phyloP scores from a whole-genome alignment of 2,797 vertebrate species.

The Tragopan temminckii region DNA sequence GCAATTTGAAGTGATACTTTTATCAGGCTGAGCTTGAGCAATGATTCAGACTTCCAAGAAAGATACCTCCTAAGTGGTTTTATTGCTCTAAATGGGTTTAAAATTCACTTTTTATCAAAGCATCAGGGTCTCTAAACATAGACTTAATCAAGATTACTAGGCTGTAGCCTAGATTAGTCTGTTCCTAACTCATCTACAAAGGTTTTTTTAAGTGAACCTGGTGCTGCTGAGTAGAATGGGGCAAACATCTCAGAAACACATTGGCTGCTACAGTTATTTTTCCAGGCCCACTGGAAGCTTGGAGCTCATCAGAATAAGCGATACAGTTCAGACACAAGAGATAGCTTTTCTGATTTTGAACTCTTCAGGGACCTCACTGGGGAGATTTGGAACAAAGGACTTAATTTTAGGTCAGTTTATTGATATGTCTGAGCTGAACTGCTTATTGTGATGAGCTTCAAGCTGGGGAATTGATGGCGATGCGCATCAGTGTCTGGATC shows the following conservation, averaged over 20 bases:
- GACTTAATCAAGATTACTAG: neutral
- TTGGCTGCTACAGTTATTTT: neutral
- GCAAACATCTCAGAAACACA: neutral
- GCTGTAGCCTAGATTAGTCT: neutral
- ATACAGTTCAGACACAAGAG: too few species aligned
- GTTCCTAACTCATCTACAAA: neutral
- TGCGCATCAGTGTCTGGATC: neutral
- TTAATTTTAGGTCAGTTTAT: neutral
- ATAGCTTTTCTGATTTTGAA: neutral
- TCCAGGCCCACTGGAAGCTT: neutral
- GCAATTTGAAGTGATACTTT: neutral
- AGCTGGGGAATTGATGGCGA: neutral
- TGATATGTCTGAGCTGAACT: neutral
- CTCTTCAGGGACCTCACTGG: neutral
- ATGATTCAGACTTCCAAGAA: constrained; percentile 40
- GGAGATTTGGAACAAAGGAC: neutral
- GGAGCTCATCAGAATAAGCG: too few species aligned
- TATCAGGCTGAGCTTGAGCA: neutral
- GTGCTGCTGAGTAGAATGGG: neutral
- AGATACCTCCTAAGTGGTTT: neutral
- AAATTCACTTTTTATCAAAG: constrained; percentile 48
- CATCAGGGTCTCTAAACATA: neutral
- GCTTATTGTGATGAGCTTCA: neutral
- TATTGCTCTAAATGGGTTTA: constrained; percentile 31
- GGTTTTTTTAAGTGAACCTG: neutral